Evolutionary conservation across 1,140 invertebrate species (phyloP).

Genomic region (Drosophila pectinifera): DNA sequence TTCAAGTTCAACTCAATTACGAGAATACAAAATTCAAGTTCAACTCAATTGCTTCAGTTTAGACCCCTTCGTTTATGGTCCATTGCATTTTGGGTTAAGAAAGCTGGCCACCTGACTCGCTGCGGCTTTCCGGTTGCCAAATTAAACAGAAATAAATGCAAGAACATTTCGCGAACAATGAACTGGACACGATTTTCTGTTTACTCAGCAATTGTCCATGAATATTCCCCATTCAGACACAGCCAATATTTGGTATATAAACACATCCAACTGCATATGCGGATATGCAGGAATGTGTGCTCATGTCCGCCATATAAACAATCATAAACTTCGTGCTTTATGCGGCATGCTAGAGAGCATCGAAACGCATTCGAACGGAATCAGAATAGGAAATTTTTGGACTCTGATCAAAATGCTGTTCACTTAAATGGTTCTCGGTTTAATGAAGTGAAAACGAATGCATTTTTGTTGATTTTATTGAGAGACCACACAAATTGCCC

Average conservation of each 20-base stretch:
- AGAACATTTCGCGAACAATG: constrained; percentile 50
- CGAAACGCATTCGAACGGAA: constrained; percentile 50
- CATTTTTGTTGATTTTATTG: constrained; percentile 2
- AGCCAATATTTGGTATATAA: constrained; percentile 26
- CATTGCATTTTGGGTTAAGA: background rate
- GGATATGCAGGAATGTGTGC: constrained; percentile 18
- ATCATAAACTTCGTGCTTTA: constrained; percentile 54
- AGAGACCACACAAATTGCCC: background rate
- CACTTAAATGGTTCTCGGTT: constrained; percentile 15
- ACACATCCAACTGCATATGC: constrained; percentile 20
- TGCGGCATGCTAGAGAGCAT: constrained; percentile 27
- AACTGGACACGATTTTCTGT: constrained; percentile 53
- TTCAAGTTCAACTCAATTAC: constrained; percentile 17
- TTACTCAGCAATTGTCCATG: constrained; percentile 57
- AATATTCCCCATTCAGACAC: constrained; percentile 32
- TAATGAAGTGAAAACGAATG: background rate
- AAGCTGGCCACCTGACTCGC: constrained; percentile 14
- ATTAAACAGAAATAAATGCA: constrained; percentile 49
- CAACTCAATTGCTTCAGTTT: constrained; percentile 28
- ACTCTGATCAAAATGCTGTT: constrained; percentile 30
- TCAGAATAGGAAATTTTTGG: constrained; percentile 23
- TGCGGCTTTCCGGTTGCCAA: constrained; percentile 34
- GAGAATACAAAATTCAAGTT: constrained; percentile 29
- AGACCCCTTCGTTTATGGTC: background rate
- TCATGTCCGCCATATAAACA: constrained; percentile 47